Base-by-base conservation (phyloP, 2,888 invertebrate species). In the Flexamia atlantica region DNA sequence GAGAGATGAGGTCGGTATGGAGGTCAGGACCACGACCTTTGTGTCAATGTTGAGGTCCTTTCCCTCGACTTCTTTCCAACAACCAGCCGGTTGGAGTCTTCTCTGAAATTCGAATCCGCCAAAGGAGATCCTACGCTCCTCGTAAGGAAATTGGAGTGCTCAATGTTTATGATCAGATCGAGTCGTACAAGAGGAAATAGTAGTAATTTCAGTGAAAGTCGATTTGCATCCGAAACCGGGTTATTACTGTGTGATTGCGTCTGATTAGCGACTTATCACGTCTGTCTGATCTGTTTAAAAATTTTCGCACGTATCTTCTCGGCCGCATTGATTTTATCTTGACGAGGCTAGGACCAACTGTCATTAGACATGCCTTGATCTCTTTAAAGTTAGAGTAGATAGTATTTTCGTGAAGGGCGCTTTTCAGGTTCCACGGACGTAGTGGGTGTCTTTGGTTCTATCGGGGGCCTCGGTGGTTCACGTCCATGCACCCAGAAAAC, bases 11-110 rank as follows among this genome's bases (percentile, higher is more conserved):
- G 64, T 25, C 25, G 25, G 64, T 14, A 64, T 64, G 7, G 64
- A 64, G 64, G 64, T 64, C 64, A 64, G 57, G 14, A 20, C 64
- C 64, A 30, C 30, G 64, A 64, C 64, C 64, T 64, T 64, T 64
- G 64, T 64, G 64, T 64, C 64, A 64, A 28, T 64, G 64, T 17
- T 64, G 14, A 28, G 30, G 28, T 3, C 64, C 28, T 64, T 64
- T 28, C 64, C 17, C 28, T 5, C 25, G 28, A 64, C 64, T 64
- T 64, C 30, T 30, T 30, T 64, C 64, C 20, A 57, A 23, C 23
- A 57, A 7, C 23, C 64, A 28, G 28, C 30, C 30, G 14, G 12
- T 14, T 12, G 64, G 64, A 5, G 14, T 4, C 64, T 17, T 9
- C 64, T 20, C 30, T 30, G 23, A 20, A 57, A 57, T 23, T 57